These are phyloP conservation scores for Clarias macrocephalus DNA, from an alignment of 2,113 vertebrate species.

Conservation along the genomic window DNA sequence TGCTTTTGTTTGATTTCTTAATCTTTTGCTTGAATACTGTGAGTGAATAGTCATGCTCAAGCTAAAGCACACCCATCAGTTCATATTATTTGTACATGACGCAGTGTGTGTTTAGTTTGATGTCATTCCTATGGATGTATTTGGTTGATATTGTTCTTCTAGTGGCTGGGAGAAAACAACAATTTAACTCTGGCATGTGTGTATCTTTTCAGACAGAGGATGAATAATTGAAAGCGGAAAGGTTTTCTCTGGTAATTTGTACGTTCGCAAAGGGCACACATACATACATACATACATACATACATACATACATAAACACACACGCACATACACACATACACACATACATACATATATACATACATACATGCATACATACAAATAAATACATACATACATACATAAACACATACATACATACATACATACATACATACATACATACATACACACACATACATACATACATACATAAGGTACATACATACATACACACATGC, in stretches of 20 bases:
- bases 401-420: fast-evolving
- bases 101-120: not conserved
- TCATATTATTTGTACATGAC: not conserved
- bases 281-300: fast-evolving
- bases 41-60: not conserved
- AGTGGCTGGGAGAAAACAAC: not conserved
- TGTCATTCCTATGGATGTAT: not conserved
- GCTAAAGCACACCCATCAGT: not conserved
- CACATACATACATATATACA: fast-evolving
- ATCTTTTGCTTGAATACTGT: not conserved
- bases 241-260: not conserved
- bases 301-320: fast-evolving
- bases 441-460: fast-evolving
- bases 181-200: not conserved
- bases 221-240: not conserved
- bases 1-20: not conserved
- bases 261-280: not conserved
- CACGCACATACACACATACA: fast-evolving
- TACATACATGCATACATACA: fast-evolving
- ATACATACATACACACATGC: too few species aligned
- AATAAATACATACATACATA: fast-evolving
- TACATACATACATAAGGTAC: fast-evolving
- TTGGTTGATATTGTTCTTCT: not conserved
- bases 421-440: too few species aligned
- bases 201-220: not conserved